Base-by-base conservation (phyloP, 2,888 invertebrate species). In the Myathropa florea region DNA sequence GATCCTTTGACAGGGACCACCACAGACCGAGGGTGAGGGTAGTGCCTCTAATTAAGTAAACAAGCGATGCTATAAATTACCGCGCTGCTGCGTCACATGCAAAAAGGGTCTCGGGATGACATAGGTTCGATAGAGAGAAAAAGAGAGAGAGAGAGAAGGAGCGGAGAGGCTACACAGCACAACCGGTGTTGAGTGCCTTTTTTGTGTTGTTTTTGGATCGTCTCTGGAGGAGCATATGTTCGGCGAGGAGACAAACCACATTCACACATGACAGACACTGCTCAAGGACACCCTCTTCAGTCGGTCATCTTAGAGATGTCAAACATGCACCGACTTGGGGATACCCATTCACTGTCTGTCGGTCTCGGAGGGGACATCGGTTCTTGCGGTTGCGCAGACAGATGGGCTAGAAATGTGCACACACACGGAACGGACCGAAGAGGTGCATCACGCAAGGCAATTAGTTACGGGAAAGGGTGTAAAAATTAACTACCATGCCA, bases 401-500 rank as follows among this genome's bases (percentile, higher is more conserved):
- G 86, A 86, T 86, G 86, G 82, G 71, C 36, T 61, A 78, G 75
- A 71, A 75, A 75, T 78, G 82, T 64, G 78, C 86, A 67, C 83
- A 82, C 79, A 83, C 53, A 75, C 60, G 46, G 46, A 46, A 18
- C 46, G 46, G 75, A 75, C 61, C 75, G 75, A 83, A 75, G 83
- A 86, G 83, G 65, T 71, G 77, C 86, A 86, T 86, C 86, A 86
- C 86, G 86, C 86, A 83, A 82, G 73, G 46, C 83, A 86, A 83
- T 86, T 86, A 86, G 86, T 79, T 83, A 86, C 82, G 86, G 81
- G 55, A 78, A 86, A 86, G 86, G 86, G 83, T 86, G 86, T 83
- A 83, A 86, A 83, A 75, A 59, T 68, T 65, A 76, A 81, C 63
- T 61, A 33, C 63, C 57, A 24, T 57, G 61, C 55, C 68, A 12